Evolutionary conservation across 2,113 vertebrate genomes (phyloP), one percentile per base, ranked within the genome.

Genomic region (Rhadina sibilatrix): DNA sequence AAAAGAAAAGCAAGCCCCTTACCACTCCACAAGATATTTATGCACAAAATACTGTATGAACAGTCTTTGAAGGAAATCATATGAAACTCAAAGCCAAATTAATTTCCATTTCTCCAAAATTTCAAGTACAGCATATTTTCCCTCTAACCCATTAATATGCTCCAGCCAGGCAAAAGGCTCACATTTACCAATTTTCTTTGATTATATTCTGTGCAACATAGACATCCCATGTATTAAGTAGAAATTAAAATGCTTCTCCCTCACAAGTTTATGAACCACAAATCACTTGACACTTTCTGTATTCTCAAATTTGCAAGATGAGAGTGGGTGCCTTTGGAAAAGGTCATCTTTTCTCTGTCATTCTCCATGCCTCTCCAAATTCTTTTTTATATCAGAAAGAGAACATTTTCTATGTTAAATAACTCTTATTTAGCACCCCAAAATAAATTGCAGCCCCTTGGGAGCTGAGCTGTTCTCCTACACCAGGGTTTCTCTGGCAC

Each of bases 251-350:
- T 42, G 30, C 37, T 91, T 72, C 37, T 78, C 56, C 46, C 53
- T 91, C 70, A n/a, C 38, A 68, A 57, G 23, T 20, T 79, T 57
- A 61, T 33, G 53, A 76, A 84, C 53, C 42, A 93, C 30, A 40
- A 92, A 70, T 81, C 15, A 77, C 57, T 71, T 89, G 35, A 56
- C 81, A 54, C 37, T 93, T 66, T 37, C 35, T 86, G 22, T 11
- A 33, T 23, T 46, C 89, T 70, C 66, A 53, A 66, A 75, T 50
- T 50, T 50, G 38, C 59, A 64, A 69, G 59, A 76, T 56, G 74
- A 91, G 49, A 90, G 79, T 65, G 71, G 25, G 60, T 46, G 53
- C 42, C 42, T 95, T 74, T 65, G 65, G 76, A 74, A 90, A 93
- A 93, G 70, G 76, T 66, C 59, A 77, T 3, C 12, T 66, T 82